Conservation (phyloP, 2,113 vertebrate genomes). For the human (Homo sapiens) region DNA sequence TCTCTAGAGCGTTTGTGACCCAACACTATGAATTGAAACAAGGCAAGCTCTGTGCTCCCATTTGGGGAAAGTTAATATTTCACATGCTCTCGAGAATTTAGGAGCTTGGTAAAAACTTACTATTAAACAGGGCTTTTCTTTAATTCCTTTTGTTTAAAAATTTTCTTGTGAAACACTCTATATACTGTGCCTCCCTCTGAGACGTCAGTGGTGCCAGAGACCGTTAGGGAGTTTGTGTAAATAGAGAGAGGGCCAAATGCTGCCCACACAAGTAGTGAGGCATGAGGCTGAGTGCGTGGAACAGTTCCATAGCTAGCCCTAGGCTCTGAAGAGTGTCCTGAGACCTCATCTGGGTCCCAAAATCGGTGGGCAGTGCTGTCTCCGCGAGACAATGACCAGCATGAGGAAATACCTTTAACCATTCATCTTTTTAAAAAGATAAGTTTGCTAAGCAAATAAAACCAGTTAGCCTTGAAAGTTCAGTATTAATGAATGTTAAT, state of each 20-base stretch:
- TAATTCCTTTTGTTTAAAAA: slow-evolving; percentile 82
- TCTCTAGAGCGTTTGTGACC: slow-evolving; percentile 63
- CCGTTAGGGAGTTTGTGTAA: slow-evolving; percentile 80
- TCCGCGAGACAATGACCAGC: background rate
- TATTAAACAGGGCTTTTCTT: slow-evolving; percentile 80
- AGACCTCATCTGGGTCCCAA: background rate
- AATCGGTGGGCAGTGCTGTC: background rate
- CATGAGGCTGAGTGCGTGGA: slow-evolving; percentile 44
- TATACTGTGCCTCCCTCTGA: slow-evolving; percentile 75
- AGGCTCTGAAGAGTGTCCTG: background rate
- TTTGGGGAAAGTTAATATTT: slow-evolving; percentile 77
- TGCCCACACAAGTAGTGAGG: slow-evolving; percentile 76
- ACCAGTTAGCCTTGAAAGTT: background rate
- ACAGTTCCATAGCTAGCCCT: background rate
- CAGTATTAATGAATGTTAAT: background rate
- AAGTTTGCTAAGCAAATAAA: slow-evolving; percentile 29
- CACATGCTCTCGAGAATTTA: slow-evolving; percentile 76
- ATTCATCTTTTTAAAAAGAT: background rate
- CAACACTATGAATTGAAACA: slow-evolving; percentile 59
- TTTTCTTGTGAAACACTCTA: slow-evolving; percentile 78
- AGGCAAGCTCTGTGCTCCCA: slow-evolving; percentile 75
- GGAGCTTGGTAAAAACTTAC: slow-evolving; percentile 78
- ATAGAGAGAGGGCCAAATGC: slow-evolving; percentile 70
- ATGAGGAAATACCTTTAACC: background rate
- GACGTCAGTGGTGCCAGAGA: slow-evolving; percentile 74